phyloP scores from a whole-genome alignment of 1,140 invertebrate species.

The Drosophila kurseongensis region DNA sequence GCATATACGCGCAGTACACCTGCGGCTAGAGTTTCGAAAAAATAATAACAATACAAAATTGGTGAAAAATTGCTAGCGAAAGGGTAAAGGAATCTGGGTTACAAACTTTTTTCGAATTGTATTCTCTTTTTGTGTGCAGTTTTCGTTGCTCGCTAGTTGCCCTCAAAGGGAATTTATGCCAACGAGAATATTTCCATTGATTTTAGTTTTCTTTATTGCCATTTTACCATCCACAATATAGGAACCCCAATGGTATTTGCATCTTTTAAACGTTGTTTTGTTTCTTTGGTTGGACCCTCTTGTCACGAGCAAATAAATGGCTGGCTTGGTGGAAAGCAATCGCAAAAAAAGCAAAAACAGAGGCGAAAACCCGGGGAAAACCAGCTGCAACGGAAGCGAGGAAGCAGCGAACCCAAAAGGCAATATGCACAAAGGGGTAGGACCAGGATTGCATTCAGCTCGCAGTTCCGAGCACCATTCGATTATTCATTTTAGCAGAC shows the following conservation, averaged over 20 bases:
- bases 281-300: conserved; percentile 14
- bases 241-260: conserved; percentile 30
- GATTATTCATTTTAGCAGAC: conserved; percentile 50
- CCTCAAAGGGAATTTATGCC: conserved; percentile 73
- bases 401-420: conserved; percentile 30
- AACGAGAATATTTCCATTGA: conserved; percentile 78
- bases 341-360: background rate
- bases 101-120: conserved; percentile 58
- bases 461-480: conserved; percentile 36
- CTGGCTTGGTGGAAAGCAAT: conserved; percentile 39
- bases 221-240: conserved; percentile 34
- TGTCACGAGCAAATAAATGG: conserved; percentile 72
- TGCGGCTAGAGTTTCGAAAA: conserved; percentile 30
- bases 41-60: conserved; percentile 23
- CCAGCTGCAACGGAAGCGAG: conserved; percentile 32
- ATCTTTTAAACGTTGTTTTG: conserved; percentile 63
- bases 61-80: conserved; percentile 49
- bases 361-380: conserved; percentile 4
- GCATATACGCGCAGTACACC: conserved; percentile 41
- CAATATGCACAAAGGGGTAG: conserved; percentile 40
- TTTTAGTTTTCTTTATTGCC: conserved; percentile 74
- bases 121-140: conserved; percentile 14
- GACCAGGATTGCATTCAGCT: conserved; percentile 23
- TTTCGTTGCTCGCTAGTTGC: conserved; percentile 28
- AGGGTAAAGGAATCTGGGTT: conserved; percentile 68